Conservation (phyloP, 2,113 vertebrate genomes). For the Microtus pennsylvanicus region DNA sequence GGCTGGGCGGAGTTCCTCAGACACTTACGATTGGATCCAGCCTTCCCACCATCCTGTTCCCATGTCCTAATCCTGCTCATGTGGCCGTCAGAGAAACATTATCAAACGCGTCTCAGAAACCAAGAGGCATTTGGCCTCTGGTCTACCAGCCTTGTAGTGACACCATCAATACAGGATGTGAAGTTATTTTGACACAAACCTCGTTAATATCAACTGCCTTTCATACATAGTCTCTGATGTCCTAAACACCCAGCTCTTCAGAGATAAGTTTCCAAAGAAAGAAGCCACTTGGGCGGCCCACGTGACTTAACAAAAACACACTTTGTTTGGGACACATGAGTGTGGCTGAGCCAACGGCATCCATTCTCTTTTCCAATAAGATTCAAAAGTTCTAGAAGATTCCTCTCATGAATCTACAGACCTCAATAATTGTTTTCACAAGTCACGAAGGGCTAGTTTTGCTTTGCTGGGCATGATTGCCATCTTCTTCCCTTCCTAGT, state of each 20-base stretch:
- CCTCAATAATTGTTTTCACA: not conserved
- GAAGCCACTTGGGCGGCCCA: not conserved
- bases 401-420: not conserved
- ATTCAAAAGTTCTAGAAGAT: conserved; percentile 1
- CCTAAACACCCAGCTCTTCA: not conserved
- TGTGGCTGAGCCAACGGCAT: not conserved
- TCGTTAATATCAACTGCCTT: not conserved
- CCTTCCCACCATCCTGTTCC: not conserved
- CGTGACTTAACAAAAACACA: not conserved
- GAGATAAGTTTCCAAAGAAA: not conserved
- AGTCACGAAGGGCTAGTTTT: not conserved
- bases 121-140: not conserved
- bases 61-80: not conserved
- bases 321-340: not conserved
- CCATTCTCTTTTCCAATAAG: not conserved
- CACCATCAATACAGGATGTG: not conserved
- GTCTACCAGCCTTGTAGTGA: not conserved
- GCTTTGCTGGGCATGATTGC: not conserved
- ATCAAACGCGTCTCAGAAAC: not conserved
- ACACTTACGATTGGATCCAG: not conserved
- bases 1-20: not conserved
- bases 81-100: not conserved
- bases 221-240: not conserved
- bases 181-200: conserved; percentile 20
- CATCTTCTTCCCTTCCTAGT: conserved; percentile 15